Percentiles rank a stretch among this genome's conserved stretches.
phyloP scores from a whole-genome alignment of 2,888 invertebrate species.

The Priocnemis perturbator region DNA sequence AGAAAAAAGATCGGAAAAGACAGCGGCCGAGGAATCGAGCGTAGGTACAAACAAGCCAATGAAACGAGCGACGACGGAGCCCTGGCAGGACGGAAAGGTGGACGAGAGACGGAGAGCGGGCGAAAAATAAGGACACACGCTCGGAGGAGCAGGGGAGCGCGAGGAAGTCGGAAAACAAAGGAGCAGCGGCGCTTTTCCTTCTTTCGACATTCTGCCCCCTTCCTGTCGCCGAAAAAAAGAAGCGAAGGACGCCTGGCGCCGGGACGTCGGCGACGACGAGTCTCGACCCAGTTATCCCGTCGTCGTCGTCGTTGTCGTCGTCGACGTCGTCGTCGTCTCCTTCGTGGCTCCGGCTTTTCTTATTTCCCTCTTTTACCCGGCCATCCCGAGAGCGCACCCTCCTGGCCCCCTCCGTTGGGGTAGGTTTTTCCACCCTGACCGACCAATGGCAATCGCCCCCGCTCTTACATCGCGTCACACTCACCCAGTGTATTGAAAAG shows the following conservation, averaged over 20 bases:
- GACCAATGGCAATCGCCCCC: conserved; percentile 20
- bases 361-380: conserved; percentile 62
- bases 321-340: conserved; percentile 57
- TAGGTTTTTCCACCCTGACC: conserved; percentile 65
- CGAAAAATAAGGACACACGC: not conserved
- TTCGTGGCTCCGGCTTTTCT: conserved; percentile 60
- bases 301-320: conserved; percentile 59
- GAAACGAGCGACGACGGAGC: not conserved
- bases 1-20: too few species aligned
- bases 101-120: not conserved
- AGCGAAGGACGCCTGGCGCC: conserved; percentile 71
- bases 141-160: not conserved
- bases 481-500: conserved; percentile 10
- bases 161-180: conserved; percentile 34
- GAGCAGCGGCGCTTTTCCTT: conserved; percentile 49
- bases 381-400: conserved; percentile 48
- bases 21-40: too few species aligned
- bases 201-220: conserved; percentile 47
- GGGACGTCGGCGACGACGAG: conserved; percentile 71
- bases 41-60: not conserved
- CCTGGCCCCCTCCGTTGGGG: conserved; percentile 56
- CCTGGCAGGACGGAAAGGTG: not conserved
- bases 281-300: conserved; percentile 73
- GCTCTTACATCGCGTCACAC: conserved; percentile 9
- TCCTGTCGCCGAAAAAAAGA: conserved; percentile 51